A percentile compares a stretch with the other conserved stretches of the same genome.
phyloP scores from a whole-genome alignment of 35 echinoderm and acorn worm species.

The Diadema setosum region DNA sequence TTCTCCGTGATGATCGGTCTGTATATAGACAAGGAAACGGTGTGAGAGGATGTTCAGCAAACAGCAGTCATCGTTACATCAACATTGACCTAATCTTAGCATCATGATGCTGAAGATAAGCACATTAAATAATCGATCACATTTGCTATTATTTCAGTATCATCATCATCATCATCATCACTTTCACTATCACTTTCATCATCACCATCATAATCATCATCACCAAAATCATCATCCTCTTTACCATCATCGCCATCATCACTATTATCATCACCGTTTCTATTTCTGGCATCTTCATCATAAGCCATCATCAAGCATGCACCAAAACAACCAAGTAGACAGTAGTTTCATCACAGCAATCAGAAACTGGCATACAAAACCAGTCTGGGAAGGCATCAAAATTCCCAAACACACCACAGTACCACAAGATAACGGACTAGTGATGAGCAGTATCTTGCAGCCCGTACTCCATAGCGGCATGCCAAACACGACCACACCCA shows the following conservation, averaged over 20 bases:
- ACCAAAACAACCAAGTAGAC: too few species aligned
- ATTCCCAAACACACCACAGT: background rate
- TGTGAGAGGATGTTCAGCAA: too few species aligned
- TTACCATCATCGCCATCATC: background rate
- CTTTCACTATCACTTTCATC: background rate
- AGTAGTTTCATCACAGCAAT: too few species aligned
- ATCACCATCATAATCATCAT: background rate
- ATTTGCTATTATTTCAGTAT: too few species aligned
- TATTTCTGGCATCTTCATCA: background rate
- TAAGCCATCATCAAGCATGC: background rate
- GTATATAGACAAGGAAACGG: too few species aligned
- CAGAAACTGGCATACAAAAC: too few species aligned
- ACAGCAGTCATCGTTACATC: background rate
- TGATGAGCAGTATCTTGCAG: too few species aligned
- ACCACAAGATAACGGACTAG: too few species aligned
- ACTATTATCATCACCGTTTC: background rate
- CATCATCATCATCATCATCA: background rate
- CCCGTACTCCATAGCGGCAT: too few species aligned
- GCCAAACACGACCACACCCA: too few species aligned
- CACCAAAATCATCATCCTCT: background rate
- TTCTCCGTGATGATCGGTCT: constrained; percentile 83
- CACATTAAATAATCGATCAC: too few species aligned
- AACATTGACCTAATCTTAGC: too few species aligned
- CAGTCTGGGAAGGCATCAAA: background rate
- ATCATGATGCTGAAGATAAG: background rate